phyloP scores from a whole-genome alignment of 2,888 invertebrate genomes.

The Geophilus truncorum region DNA sequence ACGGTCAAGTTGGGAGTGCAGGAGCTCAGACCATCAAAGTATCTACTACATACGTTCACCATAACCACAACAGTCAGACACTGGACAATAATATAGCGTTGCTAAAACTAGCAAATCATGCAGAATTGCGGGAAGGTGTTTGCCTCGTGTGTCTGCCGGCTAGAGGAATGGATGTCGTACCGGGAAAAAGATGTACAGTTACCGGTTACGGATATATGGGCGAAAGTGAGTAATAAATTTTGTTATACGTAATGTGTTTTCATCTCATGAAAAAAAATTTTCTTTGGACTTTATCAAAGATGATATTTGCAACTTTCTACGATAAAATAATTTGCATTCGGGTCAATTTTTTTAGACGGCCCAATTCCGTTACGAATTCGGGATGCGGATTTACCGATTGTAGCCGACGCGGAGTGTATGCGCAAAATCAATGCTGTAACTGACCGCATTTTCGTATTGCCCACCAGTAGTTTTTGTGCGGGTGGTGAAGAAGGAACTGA shows the following conservation, averaged over 20 bases:
- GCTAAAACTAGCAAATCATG: slow-evolving; percentile 80
- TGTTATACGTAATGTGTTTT: no score
- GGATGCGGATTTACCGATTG: slow-evolving; percentile 86
- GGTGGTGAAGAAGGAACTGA: slow-evolving; percentile 90
- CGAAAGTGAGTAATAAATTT: slow-evolving; percentile 65
- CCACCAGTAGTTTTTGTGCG: slow-evolving; percentile 89
- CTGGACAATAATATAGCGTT: slow-evolving; percentile 90
- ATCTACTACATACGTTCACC: slow-evolving; percentile 89
- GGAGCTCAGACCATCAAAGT: slow-evolving; percentile 86
- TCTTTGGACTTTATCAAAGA: no score
- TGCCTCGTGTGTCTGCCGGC: slow-evolving; percentile 84
- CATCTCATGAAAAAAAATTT: no score
- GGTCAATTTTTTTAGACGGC: no score
- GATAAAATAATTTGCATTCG: no score
- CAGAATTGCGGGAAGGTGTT: slow-evolving; percentile 77
- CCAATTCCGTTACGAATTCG: slow-evolving; percentile 84
- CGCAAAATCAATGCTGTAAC: slow-evolving; percentile 90
- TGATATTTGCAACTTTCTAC: no score
- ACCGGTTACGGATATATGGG: slow-evolving; percentile 95
- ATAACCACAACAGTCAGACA: slow-evolving; percentile 92
- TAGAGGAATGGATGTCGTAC: slow-evolving; percentile 71
- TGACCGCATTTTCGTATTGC: slow-evolving; percentile 87
- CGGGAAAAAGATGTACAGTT: slow-evolving; percentile 84
- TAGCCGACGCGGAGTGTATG: slow-evolving; percentile 86
- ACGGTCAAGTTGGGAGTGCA: slow-evolving; percentile 82